Evolutionary conservation across 2,113 vertebrate species (phyloP).

Genomic region (Cynocephalus volans): DNA sequence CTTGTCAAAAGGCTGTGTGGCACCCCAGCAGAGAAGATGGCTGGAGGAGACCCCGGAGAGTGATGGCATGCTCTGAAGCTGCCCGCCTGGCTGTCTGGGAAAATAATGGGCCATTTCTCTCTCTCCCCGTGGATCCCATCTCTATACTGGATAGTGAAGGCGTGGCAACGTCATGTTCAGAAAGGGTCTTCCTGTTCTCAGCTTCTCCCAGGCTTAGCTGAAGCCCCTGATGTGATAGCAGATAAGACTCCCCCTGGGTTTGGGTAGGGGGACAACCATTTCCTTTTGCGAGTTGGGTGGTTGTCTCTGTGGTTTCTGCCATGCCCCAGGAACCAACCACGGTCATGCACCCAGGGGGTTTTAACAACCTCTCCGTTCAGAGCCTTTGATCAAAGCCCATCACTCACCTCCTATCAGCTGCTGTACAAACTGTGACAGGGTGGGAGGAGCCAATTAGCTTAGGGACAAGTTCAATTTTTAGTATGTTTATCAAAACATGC

Average conservation of each 20-base stretch:
- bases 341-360: neutral
- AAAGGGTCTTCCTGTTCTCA: neutral
- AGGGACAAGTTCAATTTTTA: neutral
- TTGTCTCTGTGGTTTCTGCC: neutral
- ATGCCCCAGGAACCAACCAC: neutral
- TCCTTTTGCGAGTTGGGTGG: neutral
- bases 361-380: neutral
- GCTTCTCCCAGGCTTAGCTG: neutral
- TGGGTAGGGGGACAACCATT: neutral
- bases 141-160: neutral
- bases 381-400: neutral
- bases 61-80: neutral
- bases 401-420: neutral
- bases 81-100: neutral
- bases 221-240: neutral
- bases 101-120: neutral
- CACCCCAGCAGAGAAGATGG: neutral
- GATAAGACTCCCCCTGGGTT: neutral
- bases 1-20: neutral
- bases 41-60: neutral
- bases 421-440: neutral
- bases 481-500: neutral
- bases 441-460: neutral
- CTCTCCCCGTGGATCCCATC: rapidly evolving
- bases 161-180: neutral